Conservation (phyloP, 2,113 vertebrate species). For the Seriola quinqueradiata region DNA sequence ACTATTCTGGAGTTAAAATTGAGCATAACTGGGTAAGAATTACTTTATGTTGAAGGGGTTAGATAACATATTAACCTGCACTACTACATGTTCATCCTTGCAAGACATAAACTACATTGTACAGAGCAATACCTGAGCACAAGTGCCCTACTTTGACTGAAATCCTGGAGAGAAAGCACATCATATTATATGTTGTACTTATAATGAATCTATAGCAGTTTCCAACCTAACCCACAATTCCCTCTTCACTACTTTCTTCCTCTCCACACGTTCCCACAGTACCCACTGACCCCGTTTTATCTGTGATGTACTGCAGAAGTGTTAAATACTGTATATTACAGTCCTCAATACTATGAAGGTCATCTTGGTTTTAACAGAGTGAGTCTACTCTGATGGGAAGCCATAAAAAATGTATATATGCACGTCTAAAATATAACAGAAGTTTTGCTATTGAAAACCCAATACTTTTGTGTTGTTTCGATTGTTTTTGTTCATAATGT, state of each 20-base stretch:
- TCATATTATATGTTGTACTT: neutral
- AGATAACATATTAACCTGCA: neutral
- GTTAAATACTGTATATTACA: neutral
- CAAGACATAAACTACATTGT: neutral
- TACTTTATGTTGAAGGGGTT: neutral
- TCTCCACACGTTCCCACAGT: conserved; percentile 15
- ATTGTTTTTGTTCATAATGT: neutral
- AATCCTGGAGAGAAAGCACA: neutral
- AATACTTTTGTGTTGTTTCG: neutral
- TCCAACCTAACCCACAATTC: conserved; percentile 28
- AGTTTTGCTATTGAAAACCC: neutral
- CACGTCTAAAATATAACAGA: neutral
- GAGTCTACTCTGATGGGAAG: neutral
- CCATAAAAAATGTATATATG: neutral
- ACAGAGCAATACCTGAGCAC: neutral
- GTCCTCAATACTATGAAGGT: neutral
- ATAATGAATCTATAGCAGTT: conserved; percentile 10
- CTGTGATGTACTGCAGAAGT: neutral
- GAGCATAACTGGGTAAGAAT: neutral
- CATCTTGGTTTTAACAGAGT: neutral
- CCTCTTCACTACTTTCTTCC: conserved; percentile 19
- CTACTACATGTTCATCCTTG: neutral
- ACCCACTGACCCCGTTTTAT: conserved; percentile 39
- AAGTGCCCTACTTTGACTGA: conserved; percentile 22
- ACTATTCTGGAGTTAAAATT: neutral